Conservation (phyloP, 2,797 vertebrate genomes). For the Peromyscus nudipes region DNA sequence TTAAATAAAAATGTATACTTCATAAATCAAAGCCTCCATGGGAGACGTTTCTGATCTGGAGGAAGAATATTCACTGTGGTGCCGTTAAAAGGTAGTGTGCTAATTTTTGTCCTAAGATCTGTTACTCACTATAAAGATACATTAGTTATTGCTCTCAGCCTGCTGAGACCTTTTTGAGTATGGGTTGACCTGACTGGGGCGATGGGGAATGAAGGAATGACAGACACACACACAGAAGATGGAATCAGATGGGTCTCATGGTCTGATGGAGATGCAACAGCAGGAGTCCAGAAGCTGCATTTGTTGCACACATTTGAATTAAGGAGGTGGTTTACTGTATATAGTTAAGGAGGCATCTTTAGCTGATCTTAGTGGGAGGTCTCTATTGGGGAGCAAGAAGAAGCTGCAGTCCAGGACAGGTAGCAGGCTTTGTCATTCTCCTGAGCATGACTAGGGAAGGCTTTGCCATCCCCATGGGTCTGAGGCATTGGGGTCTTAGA, state of each 20-base stretch:
- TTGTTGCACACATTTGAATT: neutral
- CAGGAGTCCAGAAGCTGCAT: neutral
- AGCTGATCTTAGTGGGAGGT: neutral
- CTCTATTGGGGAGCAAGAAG: no score
- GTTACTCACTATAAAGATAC: constrained; percentile 7
- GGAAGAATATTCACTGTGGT: neutral
- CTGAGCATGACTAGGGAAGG: neutral
- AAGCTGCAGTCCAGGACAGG: neutral
- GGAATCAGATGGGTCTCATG: neutral
- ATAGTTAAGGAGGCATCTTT: neutral
- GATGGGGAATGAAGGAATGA: neutral
- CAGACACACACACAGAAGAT: neutral
- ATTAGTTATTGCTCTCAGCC: neutral
- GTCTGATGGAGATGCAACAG: no score
- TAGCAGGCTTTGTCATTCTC: neutral
- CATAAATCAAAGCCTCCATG: constrained; percentile 1
- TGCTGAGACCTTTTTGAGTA: neutral
- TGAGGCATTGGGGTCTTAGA: neutral
- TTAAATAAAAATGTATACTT: neutral
- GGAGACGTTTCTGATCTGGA: constrained; percentile 32
- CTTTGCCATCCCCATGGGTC: neutral
- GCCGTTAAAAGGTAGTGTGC: neutral
- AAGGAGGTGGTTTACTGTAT: neutral
- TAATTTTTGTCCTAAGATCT: constrained; percentile 39
- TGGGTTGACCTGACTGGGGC: neutral